Percentiles rank a stretch among this genome's conserved stretches.
Conservation (phyloP, 2,888 invertebrate genomes). For the Uropetala carovei region DNA sequence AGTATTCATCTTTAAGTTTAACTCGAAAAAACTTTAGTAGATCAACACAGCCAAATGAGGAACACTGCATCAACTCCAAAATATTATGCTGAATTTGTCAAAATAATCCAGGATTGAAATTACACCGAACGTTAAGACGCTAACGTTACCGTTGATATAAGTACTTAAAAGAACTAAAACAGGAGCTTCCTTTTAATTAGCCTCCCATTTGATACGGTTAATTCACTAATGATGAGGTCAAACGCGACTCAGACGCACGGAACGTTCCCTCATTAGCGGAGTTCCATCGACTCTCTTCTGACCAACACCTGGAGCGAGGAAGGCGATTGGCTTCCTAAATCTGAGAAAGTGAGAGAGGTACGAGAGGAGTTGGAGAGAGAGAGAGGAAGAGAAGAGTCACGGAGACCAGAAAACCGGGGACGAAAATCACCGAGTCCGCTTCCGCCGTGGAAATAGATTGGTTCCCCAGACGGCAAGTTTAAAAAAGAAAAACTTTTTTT, state of each 20-base stretch:
- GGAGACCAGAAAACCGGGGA: neutral
- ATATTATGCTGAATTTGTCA: no score
- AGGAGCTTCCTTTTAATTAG: neutral
- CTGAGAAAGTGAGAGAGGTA: neutral
- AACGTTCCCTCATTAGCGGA: constrained; percentile 24
- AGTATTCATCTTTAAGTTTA: no score
- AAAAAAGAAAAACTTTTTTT: neutral
- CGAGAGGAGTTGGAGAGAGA: no score
- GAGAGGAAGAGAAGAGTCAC: neutral
- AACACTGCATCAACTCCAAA: no score
- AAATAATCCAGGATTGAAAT: no score
- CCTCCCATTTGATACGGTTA: neutral
- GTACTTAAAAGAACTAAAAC: no score
- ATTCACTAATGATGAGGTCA: neutral
- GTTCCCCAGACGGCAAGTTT: neutral
- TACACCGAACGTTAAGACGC: no score
- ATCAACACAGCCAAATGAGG: no score
- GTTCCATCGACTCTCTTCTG: neutral
- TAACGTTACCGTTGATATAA: no score
- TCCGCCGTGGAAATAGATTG: neutral
- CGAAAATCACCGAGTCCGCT: neutral
- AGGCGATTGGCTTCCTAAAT: constrained; percentile 3
- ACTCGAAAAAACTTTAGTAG: no score
- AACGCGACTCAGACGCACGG: neutral
- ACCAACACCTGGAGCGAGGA: neutral